Percentiles rank a stretch among this genome's conserved stretches.
Conservation (phyloP, 2,888 invertebrate species). For the Agrypnus murinus region DNA sequence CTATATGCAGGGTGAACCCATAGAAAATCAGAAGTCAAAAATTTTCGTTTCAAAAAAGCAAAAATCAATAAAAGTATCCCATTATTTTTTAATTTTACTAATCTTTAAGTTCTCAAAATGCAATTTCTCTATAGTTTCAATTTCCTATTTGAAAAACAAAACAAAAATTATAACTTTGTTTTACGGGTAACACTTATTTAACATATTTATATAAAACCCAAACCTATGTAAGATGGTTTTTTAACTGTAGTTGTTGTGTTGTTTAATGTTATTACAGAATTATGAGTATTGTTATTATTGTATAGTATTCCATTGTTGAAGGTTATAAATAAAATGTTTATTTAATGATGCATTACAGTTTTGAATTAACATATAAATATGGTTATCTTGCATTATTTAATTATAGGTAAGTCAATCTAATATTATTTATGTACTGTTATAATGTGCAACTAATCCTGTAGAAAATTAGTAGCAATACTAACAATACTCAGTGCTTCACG, state of each 20-base stretch:
- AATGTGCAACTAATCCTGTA: slow-evolving; percentile 30
- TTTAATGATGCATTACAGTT: slow-evolving; percentile 15
- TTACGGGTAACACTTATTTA: no score
- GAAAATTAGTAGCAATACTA: slow-evolving; percentile 63
- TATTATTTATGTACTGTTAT: not conserved
- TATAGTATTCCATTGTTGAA: slow-evolving; percentile 2
- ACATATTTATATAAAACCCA: no score
- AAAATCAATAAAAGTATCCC: no score
- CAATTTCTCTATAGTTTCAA: no score
- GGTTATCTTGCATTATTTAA: not conserved
- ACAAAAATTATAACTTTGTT: no score
- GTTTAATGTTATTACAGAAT: not conserved
- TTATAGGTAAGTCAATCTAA: slow-evolving; percentile 24
- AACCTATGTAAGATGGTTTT: no score
- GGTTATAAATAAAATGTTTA: slow-evolving; percentile 11
- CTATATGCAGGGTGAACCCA: no score
- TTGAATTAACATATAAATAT: not conserved
- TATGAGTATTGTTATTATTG: slow-evolving; percentile 39
- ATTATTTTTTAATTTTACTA: no score
- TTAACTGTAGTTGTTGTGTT: slow-evolving; percentile 1
- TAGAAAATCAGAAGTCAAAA: no score
- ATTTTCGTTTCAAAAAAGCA: no score
- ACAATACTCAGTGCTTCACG: slow-evolving; percentile 63
- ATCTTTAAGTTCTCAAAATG: no score
- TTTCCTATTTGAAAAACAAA: no score